Percentiles rank a stretch among this genome's conserved stretches.
Conservation (phyloP, 2,797 vertebrate species). For the Remorina albescens region DNA sequence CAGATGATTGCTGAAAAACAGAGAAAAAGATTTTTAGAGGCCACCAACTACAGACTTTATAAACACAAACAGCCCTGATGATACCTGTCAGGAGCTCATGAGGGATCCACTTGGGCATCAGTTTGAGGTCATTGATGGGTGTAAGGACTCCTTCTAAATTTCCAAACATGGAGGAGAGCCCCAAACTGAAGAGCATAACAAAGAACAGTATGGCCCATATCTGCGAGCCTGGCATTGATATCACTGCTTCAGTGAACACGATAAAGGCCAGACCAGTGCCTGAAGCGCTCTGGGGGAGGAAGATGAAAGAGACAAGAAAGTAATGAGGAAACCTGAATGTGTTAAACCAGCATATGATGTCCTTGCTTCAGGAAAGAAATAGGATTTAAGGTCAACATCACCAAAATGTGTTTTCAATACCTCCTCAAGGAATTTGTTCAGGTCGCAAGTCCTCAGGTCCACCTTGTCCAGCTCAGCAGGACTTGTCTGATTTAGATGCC, state of each 20-base stretch:
- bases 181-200: slow-evolving; percentile 91
- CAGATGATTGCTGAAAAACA: slow-evolving; percentile 83
- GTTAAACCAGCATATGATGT: slow-evolving; percentile 12
- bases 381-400: no score
- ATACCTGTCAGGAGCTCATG: slow-evolving; percentile 88
- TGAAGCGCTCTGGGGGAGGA: slow-evolving; percentile 85
- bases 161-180: slow-evolving; percentile 95
- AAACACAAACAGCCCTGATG: background rate
- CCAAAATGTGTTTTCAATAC: no score
- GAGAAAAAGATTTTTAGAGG: background rate
- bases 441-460: slow-evolving; percentile 80
- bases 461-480: slow-evolving; percentile 75
- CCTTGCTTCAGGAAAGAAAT: background rate
- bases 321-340: background rate
- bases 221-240: slow-evolving; percentile 91
- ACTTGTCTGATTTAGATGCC: slow-evolving; percentile 72
- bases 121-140: slow-evolving; percentile 84
- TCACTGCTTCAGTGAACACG: slow-evolving; percentile 90
- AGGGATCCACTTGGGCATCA: slow-evolving; percentile 85
- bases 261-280: slow-evolving; percentile 94
- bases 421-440: slow-evolving; percentile 90
- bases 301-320: slow-evolving; percentile 3
- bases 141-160: slow-evolving; percentile 89
- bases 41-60: no score
- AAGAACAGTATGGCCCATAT: slow-evolving; percentile 93